Conservation (phyloP, 2,797 vertebrate species). For the Artibeus lituratus region DNA sequence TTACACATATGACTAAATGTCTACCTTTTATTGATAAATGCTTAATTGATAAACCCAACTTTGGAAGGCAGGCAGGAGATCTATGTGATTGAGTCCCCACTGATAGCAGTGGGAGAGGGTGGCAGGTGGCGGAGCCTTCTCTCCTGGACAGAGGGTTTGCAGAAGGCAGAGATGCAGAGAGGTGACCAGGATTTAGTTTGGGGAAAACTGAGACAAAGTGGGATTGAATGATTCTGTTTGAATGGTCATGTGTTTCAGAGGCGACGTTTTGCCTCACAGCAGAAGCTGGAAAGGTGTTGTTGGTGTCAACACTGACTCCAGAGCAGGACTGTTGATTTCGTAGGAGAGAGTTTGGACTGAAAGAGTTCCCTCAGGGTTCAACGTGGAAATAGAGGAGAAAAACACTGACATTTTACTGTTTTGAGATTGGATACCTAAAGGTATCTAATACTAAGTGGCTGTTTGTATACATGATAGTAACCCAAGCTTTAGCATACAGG, state of each 20-base stretch:
- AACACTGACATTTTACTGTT: background rate
- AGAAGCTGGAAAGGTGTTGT: background rate
- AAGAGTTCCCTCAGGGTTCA: background rate
- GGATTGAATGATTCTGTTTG: background rate
- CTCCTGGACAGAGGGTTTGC: background rate
- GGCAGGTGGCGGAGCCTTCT: background rate
- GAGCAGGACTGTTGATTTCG: background rate
- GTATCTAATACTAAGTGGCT: background rate
- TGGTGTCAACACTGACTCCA: background rate
- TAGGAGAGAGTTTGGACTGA: background rate
- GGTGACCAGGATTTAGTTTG: background rate
- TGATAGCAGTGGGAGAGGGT: background rate
- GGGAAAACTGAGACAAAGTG: background rate
- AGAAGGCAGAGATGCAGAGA: background rate
- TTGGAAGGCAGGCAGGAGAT: background rate
- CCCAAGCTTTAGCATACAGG: background rate
- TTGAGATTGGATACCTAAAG: background rate
- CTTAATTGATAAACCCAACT: no score
- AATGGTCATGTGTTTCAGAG: background rate
- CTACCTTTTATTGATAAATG: background rate
- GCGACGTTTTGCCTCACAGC: background rate
- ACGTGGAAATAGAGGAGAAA: background rate
- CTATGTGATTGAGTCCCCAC: background rate
- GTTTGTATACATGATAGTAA: background rate
- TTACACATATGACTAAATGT: constrained; percentile 72